Base-by-base conservation (phyloP, 2,888 invertebrate species). In the Netelia fuscicornis region DNA sequence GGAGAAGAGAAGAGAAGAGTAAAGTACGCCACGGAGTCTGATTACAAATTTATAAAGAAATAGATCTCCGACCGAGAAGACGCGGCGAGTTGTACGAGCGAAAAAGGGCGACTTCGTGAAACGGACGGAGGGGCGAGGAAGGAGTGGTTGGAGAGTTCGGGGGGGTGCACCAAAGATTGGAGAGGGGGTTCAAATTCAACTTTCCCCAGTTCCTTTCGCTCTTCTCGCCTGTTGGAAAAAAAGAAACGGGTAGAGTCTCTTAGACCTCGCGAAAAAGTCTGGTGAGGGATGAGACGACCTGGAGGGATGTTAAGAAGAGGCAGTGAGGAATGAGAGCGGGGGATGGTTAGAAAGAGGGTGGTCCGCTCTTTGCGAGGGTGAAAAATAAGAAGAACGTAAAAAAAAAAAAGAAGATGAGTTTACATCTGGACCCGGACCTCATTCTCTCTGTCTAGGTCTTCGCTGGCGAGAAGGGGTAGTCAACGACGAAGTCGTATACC, bases 41-140 rank as follows among this genome's bases (percentile, higher is more conserved):
- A 90, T 91, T 90, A 90, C 83, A 87, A 90, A 91, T 91, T 91
- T 89, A 91, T 89, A 89, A 90, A 90, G 88, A 90, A 89, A 89
- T 87, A 89, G 87, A 89, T 90, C 89, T 88, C 79, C 37, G 37
- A 25, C 56, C 10, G 85, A 83, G 87, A 89, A 83, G 87, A 86
- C 86, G 79, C 74, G 64, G 60, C 76, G 79, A 68, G 76, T 75
- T 74, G 83, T 44, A 68, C 58, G 80, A 70, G 83, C 23, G 76
- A 54, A n/a, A 37, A 80, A 62, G 76, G 80, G 85, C 78, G 42
- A 60, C 25, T 79, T 44, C 30, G 71, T 58, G 44, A 23, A 64
- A 60, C 67, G 78, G 60, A 77, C 25, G 74, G 58, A 81, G 81
- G 82, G 71, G 77, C 58, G 64, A 54, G 71, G 68, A 74, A 78